phyloP scores from a whole-genome alignment of 2,888 invertebrate genomes.

The Hoplodrina blanda region DNA sequence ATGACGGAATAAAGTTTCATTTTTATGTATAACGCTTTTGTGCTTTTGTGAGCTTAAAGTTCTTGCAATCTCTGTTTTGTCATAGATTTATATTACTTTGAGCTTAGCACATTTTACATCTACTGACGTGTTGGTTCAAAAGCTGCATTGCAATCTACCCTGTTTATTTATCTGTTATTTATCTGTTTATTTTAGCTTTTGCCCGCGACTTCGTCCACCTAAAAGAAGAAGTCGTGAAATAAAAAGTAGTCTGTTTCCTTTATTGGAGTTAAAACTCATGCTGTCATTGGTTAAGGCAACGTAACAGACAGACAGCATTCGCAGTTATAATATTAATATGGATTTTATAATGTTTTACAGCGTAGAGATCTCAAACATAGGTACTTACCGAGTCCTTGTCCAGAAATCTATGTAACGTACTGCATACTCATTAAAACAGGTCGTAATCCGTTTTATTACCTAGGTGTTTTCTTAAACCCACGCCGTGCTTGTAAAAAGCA shows the following conservation, averaged over 20 bases:
- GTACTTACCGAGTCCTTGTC: background rate
- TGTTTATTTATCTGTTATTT: no score
- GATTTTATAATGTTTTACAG: background rate
- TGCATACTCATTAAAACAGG: background rate
- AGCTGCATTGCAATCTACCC: background rate
- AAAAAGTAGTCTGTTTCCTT: no score
- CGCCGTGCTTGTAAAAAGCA: conserved; percentile 11
- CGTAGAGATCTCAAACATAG: background rate
- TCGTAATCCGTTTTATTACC: conserved; percentile 7
- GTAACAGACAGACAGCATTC: no score
- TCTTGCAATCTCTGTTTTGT: conserved; percentile 27
- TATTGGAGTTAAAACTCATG: no score
- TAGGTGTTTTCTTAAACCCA: background rate
- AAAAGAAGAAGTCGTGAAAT: no score
- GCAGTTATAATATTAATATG: no score
- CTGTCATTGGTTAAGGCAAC: no score
- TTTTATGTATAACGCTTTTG: conserved; percentile 41
- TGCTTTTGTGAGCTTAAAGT: conserved; percentile 16
- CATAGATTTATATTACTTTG: conserved; percentile 2
- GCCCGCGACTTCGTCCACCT: no score
- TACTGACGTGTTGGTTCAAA: conserved; percentile 9
- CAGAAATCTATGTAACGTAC: background rate
- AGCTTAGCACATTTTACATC: background rate
- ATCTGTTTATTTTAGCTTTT: no score
- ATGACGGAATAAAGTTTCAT: conserved; percentile 21